Conservation (phyloP, 2,888 invertebrate species). For the Drosophila helvetica region DNA sequence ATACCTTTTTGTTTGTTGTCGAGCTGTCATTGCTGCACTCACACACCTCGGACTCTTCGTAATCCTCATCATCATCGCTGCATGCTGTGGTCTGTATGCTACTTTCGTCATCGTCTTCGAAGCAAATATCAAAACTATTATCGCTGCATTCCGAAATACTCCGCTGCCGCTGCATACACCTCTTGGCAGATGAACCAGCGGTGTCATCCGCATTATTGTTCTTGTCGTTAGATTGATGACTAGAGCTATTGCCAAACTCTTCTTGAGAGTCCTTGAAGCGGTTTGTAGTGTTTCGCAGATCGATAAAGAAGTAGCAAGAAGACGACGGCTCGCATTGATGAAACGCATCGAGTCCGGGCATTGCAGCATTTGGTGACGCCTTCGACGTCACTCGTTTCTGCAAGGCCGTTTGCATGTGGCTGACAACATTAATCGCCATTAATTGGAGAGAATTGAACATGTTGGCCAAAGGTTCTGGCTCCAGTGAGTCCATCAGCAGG, state of each 20-base stretch:
- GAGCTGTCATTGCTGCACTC: slow-evolving; percentile 33
- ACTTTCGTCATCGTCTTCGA: slow-evolving; percentile 51
- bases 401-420: slow-evolving; percentile 53
- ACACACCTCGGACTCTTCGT: slow-evolving; percentile 22
- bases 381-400: slow-evolving; percentile 57
- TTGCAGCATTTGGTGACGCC: slow-evolving; percentile 38
- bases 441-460: slow-evolving; percentile 60
- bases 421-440: slow-evolving; percentile 59
- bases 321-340: slow-evolving; percentile 37
- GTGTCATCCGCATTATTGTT: slow-evolving; percentile 27
- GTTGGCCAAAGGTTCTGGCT: slow-evolving; percentile 59
- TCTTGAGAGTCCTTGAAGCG: slow-evolving; percentile 33
- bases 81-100: slow-evolving; percentile 26
- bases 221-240: slow-evolving; percentile 39
- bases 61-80: slow-evolving; percentile 44
- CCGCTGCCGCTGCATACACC: slow-evolving; percentile 49
- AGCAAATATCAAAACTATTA: slow-evolving; percentile 66
- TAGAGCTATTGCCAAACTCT: slow-evolving; percentile 32
- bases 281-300: slow-evolving; percentile 43
- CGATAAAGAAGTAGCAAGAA: slow-evolving; percentile 65
- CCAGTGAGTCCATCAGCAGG: slow-evolving; percentile 45
- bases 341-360: slow-evolving; percentile 48
- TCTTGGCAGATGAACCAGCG: slow-evolving; percentile 3
- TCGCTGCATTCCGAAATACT: slow-evolving; percentile 68
- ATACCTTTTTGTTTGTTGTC: slow-evolving; percentile 20